Evolutionary conservation across 2,888 invertebrate species (phyloP), one percentile per base, ranked within the genome.

Genomic region (Gibbula magus): DNA sequence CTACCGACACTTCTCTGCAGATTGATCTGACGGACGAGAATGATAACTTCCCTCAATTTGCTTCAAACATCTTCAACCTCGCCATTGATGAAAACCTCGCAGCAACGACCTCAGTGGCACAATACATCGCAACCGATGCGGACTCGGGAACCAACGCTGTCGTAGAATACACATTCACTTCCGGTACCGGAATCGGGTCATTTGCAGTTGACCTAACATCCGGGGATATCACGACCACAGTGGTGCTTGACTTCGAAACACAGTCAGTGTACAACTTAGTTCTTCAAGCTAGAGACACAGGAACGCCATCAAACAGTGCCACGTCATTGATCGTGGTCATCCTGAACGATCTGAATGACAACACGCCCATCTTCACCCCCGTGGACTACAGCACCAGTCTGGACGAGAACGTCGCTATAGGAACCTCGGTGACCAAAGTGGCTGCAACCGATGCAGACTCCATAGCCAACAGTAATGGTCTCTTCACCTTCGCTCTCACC

Each of bases 341-440:
- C 4, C 80, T 90, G 8, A 75, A 67, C 32, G 90, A 90, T 78
- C 29, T 88, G 7, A 90, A 90, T 78, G 90, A 90, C 79, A 89
- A 88, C 56, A 75, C 84, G 0, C 89, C 90, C 0, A 74, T 77
- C 2, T 88, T 89, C 75, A 74, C 74, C 8, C 86, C 84, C 0
- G 51, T 76, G 7, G 66, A 82, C 75, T 85, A 87, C 61, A 82
- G 87, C 10, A 79, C 88, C 16, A 81, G 78, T 7, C 54, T 89
- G 2, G 16, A 73, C 5, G 90, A 90, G 80, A 77, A 86, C 54
- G 81, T 83, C 10, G 39, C 88, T 3, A 76, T 86, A 5, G 86
- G 87, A n/a, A 86, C 86, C n/a, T 32, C 79, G 0, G 73, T 90
- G 4, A 86, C 87, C 7, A 85, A 84, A 8, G 79, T 88, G 4